Evolutionary conservation across 2,888 invertebrate genomes (phyloP).

Genomic region (Cephus spinipes): DNA sequence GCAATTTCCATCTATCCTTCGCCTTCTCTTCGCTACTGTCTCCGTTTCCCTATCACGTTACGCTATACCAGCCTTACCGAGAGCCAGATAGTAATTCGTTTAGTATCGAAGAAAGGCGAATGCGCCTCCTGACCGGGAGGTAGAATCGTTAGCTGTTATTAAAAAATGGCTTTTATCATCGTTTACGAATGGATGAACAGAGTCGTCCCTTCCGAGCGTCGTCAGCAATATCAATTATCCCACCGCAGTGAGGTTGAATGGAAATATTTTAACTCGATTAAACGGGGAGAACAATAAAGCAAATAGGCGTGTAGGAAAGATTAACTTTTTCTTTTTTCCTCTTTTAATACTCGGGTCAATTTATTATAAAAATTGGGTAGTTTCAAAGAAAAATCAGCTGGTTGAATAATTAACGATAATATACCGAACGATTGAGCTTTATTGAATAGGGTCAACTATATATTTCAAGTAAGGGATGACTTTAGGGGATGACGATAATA

Average conservation of each 20-base stretch:
- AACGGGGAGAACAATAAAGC: neutral
- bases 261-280: neutral
- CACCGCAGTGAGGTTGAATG: neutral
- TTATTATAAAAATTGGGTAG: neutral
- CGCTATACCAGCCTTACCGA: neutral
- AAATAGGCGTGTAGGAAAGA: neutral
- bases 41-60: neutral
- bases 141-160: neutral
- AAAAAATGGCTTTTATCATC: neutral
- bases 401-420: neutral
- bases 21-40: neutral
- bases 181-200: neutral
- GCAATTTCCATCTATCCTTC: neutral
- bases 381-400: neutral
- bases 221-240: neutral
- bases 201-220: neutral
- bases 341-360: too few relatives aligned
- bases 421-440: neutral
- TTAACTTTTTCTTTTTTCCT: too few relatives aligned
- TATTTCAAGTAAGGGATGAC: neutral
- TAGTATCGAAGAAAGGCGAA: neutral
- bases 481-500: neutral
- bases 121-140: neutral
- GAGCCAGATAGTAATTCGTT: neutral
- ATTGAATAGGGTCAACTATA: neutral